These are phyloP conservation scores for Oreocharis arfaki DNA, from an alignment of 2,113 vertebrate species.

Conservation along the genomic window DNA sequence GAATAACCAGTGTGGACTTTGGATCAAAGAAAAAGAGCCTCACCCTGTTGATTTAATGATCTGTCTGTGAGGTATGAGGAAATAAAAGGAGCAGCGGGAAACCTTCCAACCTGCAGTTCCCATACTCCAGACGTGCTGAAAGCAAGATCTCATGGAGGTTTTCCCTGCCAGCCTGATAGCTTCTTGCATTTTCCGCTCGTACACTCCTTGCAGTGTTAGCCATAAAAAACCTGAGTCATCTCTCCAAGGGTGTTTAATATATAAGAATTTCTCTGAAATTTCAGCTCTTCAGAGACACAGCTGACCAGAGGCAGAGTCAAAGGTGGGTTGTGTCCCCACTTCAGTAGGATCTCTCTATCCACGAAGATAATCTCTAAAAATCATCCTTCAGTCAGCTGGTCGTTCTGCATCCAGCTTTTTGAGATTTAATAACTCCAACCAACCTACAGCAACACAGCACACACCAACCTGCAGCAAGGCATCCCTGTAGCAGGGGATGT, in stretches of 20 bases:
- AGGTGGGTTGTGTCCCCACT: neutral
- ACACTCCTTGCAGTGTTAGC: neutral
- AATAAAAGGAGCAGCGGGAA: neutral
- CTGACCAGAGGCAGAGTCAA: rapidly evolving
- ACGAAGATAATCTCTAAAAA: neutral
- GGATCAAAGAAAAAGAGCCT: neutral
- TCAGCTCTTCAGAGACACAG: neutral
- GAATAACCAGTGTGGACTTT: neutral
- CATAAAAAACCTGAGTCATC: neutral
- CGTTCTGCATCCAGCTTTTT: neutral
- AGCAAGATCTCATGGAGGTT: neutral
- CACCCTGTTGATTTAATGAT: neutral
- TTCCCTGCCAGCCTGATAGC: neutral
- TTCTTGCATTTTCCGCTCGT: neutral
- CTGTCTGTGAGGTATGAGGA: neutral
- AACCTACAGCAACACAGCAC: neutral
- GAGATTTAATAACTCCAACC: neutral
- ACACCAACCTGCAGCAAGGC: neutral
- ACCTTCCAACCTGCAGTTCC: neutral
- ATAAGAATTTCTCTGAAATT: neutral
- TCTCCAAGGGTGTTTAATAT: neutral
- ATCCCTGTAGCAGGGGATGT: neutral
- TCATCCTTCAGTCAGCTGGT: neutral
- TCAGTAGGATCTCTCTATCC: neutral
- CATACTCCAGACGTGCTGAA: neutral